Evolutionary conservation across 2,113 vertebrate genomes (phyloP), one percentile per base, ranked within the genome.

Genomic region (Ailuropoda melanoleuca): DNA sequence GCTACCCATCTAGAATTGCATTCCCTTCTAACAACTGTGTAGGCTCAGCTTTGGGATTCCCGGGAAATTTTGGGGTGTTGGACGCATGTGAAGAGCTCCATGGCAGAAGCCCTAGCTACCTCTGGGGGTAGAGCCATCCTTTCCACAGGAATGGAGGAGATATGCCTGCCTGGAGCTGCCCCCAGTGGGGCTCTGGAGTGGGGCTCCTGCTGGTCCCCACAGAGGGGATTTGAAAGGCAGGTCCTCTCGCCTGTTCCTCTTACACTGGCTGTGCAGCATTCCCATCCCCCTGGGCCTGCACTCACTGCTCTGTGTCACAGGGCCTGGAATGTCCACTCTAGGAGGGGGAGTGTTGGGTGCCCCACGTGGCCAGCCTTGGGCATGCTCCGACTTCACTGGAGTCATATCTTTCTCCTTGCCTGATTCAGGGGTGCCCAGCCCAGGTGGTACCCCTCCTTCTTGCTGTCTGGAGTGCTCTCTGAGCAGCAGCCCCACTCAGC

Each of bases 201-300:
- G 26, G 70, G 5, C 18, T 92, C 55, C 23, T 18, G 0, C 26
- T 55, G 15, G 15, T 37, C 34, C 23, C 62, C 7, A 46, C 34
- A 83, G 85, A 77, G 0, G 1, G 1, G 24, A 24, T 24, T n/a
- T 85, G 34, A 34, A 55, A 75, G 53, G 18, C 2, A 1, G 55
- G 29, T 34, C 23, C 46, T 64, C 29, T 2, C 0, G 0, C 7
- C 7, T 72, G 39, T 29, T 21, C 3, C 1, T 31, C 39, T 3
- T 48, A 74, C 14, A 1, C 60, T 34, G 19, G 43, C 90, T 48
- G 1, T n/a, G 8, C 6, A 2, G 9, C 18, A 6, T 70, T 46
- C n/a, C 39, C 1, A 0, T 7, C 6, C 55, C 24, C 12, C 4
- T 46, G 23, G 23, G 60, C n/a, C 68, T 55, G 31, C 2, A 0